Base-by-base conservation (phyloP, 1,140 invertebrate species). In the Papilio dardanus region DNA sequence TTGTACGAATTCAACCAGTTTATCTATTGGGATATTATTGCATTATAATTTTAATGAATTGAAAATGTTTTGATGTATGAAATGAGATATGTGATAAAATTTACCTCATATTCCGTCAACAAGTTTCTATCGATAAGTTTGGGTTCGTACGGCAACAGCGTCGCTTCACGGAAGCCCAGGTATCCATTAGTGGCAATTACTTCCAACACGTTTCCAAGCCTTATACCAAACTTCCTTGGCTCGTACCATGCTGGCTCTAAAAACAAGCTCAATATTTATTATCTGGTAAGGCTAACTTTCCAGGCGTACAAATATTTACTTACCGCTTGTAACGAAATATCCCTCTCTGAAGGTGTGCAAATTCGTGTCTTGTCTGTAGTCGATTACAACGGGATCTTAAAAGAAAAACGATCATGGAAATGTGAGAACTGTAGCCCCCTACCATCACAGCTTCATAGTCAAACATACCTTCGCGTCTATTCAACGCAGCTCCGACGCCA, bases 181-280 rank as follows among this genome's bases (percentile, higher is more conserved):
- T 95, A 97, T 0, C 93, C 94, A 16, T 79, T 91, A 37, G 89
- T 95, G 66, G 96, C 94, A 14, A 97, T 92, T 3, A 99, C 97
- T 92, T 98, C 96, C n/a, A 99, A 93, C 50, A 98, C 95, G 91
- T 98, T 99, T 88, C 99, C 98, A 46, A 99, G 94, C 58, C 98
- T 95, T 28, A 99, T 96, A 2, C 99, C 99, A 94, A 98, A 99
- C 76, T 97, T 95, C 12, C 95, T 95, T 81, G 96, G 95, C 87
- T 98, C 96, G 86, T 97, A 97, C 92, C 95, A 97, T 2, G 96
- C 96, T 5, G 97, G 97, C 81, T 97, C 97, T 96, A 84, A 76
- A 68, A 50, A 76, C 77, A 42, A 37, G 30, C 16, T 40, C 1
- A 46, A 16, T 46, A 46, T 6, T 46, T n/a, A 19, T 6, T 46